Evolutionary conservation across 2,888 invertebrate species (phyloP).

Genomic region (Loripinus fragilis): DNA sequence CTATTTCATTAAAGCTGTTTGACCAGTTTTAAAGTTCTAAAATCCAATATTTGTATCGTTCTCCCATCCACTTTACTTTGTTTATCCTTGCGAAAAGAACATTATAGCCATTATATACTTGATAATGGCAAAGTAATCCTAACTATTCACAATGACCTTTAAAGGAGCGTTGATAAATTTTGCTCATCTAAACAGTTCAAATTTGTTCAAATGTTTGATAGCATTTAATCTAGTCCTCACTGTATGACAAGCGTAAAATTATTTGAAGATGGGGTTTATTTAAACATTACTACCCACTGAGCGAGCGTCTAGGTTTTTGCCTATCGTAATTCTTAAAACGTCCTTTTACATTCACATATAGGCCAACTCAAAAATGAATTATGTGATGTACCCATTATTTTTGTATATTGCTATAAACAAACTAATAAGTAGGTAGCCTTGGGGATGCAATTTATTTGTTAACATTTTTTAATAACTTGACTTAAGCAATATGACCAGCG

Average conservation of each 20-base stretch:
- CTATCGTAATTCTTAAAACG: no score
- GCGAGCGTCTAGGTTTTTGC: no score
- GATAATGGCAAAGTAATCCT: neutral
- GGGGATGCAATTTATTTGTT: no score
- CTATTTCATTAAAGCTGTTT: neutral
- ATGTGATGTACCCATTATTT: no score
- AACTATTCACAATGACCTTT: constrained; percentile 5
- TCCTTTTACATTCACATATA: no score
- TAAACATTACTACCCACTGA: no score
- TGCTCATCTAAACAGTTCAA: constrained; percentile 1
- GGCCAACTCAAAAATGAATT: no score
- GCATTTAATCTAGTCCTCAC: constrained; percentile 2
- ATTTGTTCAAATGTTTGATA: constrained; percentile 9
- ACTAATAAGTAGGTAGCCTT: no score
- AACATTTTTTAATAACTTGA: no score
- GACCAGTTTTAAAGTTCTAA: neutral
- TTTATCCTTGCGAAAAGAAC: neutral
- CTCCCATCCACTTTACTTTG: neutral
- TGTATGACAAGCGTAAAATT: neutral
- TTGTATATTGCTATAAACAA: no score
- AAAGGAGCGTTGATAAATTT: neutral
- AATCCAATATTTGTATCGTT: neutral
- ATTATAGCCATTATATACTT: neutral
- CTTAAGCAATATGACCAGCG: no score
- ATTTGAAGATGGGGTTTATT: neutral